A percentile compares a stretch with the other conserved stretches of the same genome.
Conservation (phyloP, 2,797 vertebrate genomes). For the Adelosebastes latens region DNA sequence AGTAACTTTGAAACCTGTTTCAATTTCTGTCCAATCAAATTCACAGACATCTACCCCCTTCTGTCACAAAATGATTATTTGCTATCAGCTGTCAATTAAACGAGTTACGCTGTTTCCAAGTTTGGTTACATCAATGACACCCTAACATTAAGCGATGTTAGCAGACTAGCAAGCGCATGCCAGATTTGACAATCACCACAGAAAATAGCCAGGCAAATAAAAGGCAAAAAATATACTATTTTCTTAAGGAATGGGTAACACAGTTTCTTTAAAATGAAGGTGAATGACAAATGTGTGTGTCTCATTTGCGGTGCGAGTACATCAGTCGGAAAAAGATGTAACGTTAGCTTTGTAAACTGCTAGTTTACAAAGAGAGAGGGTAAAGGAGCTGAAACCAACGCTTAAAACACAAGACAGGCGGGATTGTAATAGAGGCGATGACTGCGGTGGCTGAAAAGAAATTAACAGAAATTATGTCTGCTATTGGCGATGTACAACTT, state of each 20-base stretch:
- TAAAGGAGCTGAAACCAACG: not conserved
- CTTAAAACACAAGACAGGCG: not conserved
- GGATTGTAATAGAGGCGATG: not conserved
- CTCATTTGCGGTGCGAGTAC: not conserved
- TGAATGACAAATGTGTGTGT: not conserved
- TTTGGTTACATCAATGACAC: too few relatives aligned
- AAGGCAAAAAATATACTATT: not conserved
- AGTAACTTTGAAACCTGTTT: too few relatives aligned
- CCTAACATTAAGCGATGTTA: too few relatives aligned
- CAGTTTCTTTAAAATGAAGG: too few relatives aligned
- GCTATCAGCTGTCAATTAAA: too few relatives aligned
- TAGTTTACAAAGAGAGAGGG: too few relatives aligned
- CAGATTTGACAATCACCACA: not conserved
- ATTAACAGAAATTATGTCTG: not conserved
- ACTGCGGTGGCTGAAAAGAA: not conserved
- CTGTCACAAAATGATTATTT: too few relatives aligned
- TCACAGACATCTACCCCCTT: too few relatives aligned
- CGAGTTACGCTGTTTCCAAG: too few relatives aligned
- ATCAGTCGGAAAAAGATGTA: not conserved
- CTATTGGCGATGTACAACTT: not conserved
- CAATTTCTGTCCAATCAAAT: too few relatives aligned
- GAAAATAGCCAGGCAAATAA: not conserved
- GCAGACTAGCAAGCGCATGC: not conserved
- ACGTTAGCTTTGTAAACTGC: too few relatives aligned
- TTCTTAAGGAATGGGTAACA: not conserved